These are phyloP conservation scores for Harpagifer antarcticus DNA, from an alignment of 2,797 vertebrate species.

Conservation along the genomic window DNA sequence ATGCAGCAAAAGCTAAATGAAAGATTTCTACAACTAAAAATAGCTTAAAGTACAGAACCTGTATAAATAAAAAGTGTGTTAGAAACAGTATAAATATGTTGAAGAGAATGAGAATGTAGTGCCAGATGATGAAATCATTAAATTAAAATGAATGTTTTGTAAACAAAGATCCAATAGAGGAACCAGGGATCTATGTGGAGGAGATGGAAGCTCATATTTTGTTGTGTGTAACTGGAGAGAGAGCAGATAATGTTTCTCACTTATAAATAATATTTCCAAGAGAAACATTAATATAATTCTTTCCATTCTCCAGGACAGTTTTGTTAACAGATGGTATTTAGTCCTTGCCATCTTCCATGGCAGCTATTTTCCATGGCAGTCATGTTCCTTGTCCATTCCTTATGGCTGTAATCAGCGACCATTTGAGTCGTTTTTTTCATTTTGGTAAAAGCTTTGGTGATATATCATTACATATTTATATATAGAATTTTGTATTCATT, in stretches of 20 bases:
- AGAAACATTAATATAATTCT: conserved; percentile 43
- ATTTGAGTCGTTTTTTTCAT: conserved; percentile 21
- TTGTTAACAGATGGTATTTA: conserved; percentile 60
- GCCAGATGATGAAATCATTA: neutral
- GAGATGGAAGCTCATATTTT: neutral
- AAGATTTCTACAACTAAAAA: neutral
- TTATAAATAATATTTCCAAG: conserved; percentile 25
- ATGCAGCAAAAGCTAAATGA: neutral
- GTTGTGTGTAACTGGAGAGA: neutral
- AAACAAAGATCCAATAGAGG: too few relatives aligned
- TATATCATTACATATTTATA: conserved; percentile 14
- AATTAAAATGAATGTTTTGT: neutral
- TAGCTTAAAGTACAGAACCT: neutral
- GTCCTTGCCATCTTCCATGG: conserved; percentile 52
- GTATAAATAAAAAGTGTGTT: neutral
- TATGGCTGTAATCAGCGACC: conserved; percentile 38
- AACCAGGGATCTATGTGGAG: neutral
- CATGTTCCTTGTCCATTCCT: conserved; percentile 35
- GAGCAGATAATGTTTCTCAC: neutral
- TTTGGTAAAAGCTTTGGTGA: conserved; percentile 19
- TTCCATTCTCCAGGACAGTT: conserved; percentile 43
- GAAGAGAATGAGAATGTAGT: neutral
- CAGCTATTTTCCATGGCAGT: conserved; percentile 35
- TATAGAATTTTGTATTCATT: too few relatives aligned
- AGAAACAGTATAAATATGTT: neutral